Evolutionary conservation across 2,888 invertebrate genomes (phyloP), one percentile per base, ranked within the genome.

Genomic region (Drosophila leonis): DNA sequence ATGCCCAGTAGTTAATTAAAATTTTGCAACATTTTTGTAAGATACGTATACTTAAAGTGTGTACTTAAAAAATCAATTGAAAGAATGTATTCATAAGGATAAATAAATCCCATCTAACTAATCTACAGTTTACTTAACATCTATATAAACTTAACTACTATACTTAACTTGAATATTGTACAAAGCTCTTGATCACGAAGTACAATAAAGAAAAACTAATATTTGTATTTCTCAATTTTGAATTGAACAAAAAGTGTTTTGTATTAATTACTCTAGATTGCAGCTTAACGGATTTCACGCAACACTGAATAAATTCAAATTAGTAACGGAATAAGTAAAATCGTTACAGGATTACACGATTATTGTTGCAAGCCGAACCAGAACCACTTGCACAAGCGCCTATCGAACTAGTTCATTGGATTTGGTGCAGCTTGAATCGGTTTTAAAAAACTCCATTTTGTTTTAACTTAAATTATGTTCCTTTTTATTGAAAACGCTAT

Each of bases 1-100:
- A 69, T 73, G 75, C 59, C 66, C 76, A 65, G 68, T 84, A 88
- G 86, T 83, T 86, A 85, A 83, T 75, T 60, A 66, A 57, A 60
- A 66, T 65, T 74, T 75, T 80, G 68, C 57, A 71, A 64, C 54
- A 62, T 57, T 77, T 85, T 88, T 83, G 18, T 49, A 77, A 77
- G 65, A 88, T 72, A 48, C 71, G 64, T 75, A 31, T 52, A 78
- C 81, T 68, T 71, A 66, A 73, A 66, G 46, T 39, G 61, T 24
- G 42, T 66, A 75, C 70, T 68, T 72, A 80, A 73, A 27, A 31
- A 31, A 49, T 51, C 10, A 61, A 61, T 57, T 78, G 39, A 71
- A 77, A 80, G n/a, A n/a, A 75, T 71, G 54, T 76, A 62, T 51
- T 33, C 13, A 41, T 72, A 75, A 75, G 72, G 52, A 65, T 31